Evolutionary conservation across 2,113 vertebrate genomes (phyloP).

Genomic region (Brevimyrus niger): DNA sequence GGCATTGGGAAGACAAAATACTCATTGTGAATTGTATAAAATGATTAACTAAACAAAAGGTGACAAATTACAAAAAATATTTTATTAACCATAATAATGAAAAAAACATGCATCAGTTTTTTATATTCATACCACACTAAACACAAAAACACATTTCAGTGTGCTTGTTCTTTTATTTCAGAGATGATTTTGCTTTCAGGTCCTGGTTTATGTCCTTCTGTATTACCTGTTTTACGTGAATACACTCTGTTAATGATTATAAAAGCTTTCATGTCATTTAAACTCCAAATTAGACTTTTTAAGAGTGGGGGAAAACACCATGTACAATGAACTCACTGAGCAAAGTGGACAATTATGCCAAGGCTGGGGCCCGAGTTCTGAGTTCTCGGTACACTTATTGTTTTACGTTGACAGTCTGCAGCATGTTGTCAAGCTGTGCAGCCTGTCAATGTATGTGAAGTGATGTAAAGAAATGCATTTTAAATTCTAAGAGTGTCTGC

Average conservation of each 20-base stretch:
- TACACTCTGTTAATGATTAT: background rate
- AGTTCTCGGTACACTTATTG: background rate
- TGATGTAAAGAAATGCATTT: background rate
- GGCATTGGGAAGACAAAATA: background rate
- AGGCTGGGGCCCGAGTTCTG: background rate
- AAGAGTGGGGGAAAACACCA: background rate
- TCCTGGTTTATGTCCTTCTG: background rate
- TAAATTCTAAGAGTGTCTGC: background rate
- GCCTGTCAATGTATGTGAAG: background rate
- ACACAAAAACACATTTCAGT: background rate
- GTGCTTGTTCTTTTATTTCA: background rate
- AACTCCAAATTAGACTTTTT: background rate
- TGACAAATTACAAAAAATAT: background rate
- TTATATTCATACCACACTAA: background rate
- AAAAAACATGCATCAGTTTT: background rate
- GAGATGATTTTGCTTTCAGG: background rate
- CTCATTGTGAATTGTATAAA: background rate
- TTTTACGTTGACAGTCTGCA: background rate
- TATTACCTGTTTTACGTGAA: background rate
- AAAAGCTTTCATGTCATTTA: background rate
- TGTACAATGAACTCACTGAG: background rate
- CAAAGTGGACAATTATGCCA: background rate
- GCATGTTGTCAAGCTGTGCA: constrained; percentile 3
- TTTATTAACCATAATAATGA: background rate
- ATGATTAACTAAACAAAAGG: background rate